Conservation (phyloP, 2,888 invertebrate genomes). For the Acleris literana region DNA sequence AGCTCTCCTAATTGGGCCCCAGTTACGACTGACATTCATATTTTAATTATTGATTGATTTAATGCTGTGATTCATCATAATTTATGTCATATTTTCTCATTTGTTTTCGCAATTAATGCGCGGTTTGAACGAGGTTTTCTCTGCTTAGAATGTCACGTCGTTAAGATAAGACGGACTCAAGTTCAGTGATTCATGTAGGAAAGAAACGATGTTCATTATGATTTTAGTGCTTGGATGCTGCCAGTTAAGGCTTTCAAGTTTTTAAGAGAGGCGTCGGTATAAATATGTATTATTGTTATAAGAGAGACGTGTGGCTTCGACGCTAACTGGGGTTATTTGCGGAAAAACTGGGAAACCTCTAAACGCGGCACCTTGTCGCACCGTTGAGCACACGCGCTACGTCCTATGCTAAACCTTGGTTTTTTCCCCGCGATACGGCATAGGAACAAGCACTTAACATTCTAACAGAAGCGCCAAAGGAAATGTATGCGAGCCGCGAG, state of each 20-base stretch:
- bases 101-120: conserved; percentile 55
- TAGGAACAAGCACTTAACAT: conserved; percentile 8
- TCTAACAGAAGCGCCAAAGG: conserved; percentile 2
- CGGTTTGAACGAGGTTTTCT: conserved; percentile 53
- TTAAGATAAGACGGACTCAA: conserved; percentile 48
- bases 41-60: conserved; percentile 57
- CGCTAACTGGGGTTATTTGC: conserved; percentile 42
- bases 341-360: conserved; percentile 61
- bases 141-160: conserved; percentile 44
- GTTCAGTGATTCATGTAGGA: conserved; percentile 43
- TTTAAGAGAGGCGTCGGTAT: conserved; percentile 26
- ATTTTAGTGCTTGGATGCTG: conserved; percentile 16
- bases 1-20: conserved; percentile 58
- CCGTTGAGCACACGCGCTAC: not conserved
- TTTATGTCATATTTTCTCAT: conserved; percentile 67
- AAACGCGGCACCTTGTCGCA: conserved; percentile 43
- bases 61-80: conserved; percentile 51
- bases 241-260: conserved; percentile 28
- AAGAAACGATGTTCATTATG: conserved; percentile 32
- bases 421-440: conserved; percentile 7
- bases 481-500: conserved; percentile 1
- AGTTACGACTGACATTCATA: conserved; percentile 58
- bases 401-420: conserved; percentile 10
- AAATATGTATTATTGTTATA: conserved; percentile 41
- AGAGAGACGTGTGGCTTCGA: conserved; percentile 44